Evolutionary conservation across 2,113 vertebrate species (phyloP), one percentile per base, ranked within the genome.

Genomic region (Phalacrocorax aristotelis): DNA sequence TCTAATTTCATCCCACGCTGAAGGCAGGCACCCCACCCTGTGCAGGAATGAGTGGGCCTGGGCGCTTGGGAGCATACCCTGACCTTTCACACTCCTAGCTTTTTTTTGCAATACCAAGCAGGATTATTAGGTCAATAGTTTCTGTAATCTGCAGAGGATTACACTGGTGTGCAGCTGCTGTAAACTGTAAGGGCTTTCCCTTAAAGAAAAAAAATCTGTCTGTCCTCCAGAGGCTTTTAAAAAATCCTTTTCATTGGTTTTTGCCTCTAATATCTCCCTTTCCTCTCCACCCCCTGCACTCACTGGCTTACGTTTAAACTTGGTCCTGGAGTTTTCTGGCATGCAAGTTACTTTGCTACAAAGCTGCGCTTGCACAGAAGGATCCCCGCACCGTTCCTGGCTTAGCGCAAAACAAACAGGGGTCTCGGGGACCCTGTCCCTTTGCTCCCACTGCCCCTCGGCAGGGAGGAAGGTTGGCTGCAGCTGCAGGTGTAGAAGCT

Each of bases 331-430:
- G 29, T 46, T 77, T 69, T 72, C 36, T 83, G 68, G 27, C 61
- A n/a, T 1, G 1, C 2, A 1, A 11, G 40, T 61, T 54, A 7
- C 32, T 87, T 52, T 17, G 22, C 49, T 46, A 0, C 4, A 19
- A 40, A 48, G 60, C 38, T 51, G 38, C 2, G 5, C 14, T 83
- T 48, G 69, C 64, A 27, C 65, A 15, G 54, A 4, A 49, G 62
- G 55, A 40, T 86, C 48, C 60, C 70, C 26, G 65, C 48, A 5
- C 49, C 9, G 0, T 58, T 76, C 72, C 38, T 14, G 8, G 19
- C 42, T 26, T 23, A 20, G 18, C 1, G 4, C n/a, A 23, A 7
- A 38, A 4, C 17, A 30, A 66, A 5, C 0, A 0, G 16, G 32
- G 40, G 6, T 13, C 32, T 12, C 0, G 1, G 42, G 61, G 36